A percentile compares a stretch with the other conserved stretches of the same genome.
These are phyloP conservation scores for Melipona beecheii DNA, from an alignment of 2,888 invertebrate species.

Conservation along the genomic window DNA sequence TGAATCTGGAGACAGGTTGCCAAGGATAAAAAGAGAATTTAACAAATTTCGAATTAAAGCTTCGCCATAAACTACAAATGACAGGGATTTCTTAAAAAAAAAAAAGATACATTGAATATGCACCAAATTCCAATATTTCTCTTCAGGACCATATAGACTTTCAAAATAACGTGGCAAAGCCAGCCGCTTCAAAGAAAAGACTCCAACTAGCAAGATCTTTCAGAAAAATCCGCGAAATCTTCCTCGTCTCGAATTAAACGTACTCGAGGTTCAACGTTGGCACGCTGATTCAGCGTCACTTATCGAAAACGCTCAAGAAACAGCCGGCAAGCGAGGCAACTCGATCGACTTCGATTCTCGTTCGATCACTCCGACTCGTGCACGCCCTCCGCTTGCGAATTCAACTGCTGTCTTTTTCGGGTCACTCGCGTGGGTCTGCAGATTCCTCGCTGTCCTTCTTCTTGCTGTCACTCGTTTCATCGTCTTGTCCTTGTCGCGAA, in stretches of 20 bases:
- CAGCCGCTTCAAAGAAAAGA: too few species aligned
- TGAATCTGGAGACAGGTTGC: too few species aligned
- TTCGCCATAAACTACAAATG: too few species aligned
- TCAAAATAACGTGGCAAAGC: too few species aligned
- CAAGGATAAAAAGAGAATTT: too few species aligned
- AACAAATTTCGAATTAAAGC: too few species aligned
- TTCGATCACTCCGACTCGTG: neutral
- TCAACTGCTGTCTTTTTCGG: constrained; percentile 40
- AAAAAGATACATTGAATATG: too few species aligned
- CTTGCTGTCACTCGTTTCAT: neutral
- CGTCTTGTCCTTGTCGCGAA: constrained; percentile 19
- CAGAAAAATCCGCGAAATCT: too few species aligned
- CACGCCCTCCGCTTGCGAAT: constrained; percentile 38
- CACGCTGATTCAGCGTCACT: neutral
- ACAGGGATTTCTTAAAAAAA: too few species aligned
- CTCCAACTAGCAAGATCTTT: too few species aligned
- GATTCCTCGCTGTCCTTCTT: constrained; percentile 11
- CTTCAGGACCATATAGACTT: too few species aligned
- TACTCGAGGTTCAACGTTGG: neutral
- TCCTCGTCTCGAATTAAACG: neutral
- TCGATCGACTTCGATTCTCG: constrained; percentile 21
- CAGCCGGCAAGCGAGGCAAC: neutral
- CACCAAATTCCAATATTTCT: neutral
- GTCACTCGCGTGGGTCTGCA: constrained; percentile 46
- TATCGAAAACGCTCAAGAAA: constrained; percentile 4